Conservation (phyloP, 2,888 invertebrate species). For the Drosophila parthenogenetica region DNA sequence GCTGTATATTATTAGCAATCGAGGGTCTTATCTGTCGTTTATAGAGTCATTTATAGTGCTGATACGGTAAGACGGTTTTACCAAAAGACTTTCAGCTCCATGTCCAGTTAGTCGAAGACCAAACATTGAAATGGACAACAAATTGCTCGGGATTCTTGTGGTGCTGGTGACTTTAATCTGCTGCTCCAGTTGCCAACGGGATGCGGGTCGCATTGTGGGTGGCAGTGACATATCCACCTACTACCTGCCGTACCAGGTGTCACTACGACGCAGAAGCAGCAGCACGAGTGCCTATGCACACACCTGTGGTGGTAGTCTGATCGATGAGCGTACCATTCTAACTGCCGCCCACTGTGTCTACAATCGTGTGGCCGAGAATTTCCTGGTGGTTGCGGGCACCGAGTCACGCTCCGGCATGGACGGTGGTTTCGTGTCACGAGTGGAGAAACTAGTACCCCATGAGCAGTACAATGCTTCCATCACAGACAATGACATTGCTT, state of each 20-base stretch:
- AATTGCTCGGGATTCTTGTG: slow-evolving; percentile 16
- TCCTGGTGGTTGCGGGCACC: slow-evolving; percentile 84
- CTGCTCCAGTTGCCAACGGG: slow-evolving; percentile 14
- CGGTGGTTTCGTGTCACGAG: slow-evolving; percentile 86
- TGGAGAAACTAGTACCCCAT: slow-evolving; percentile 85
- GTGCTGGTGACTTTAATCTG: slow-evolving; percentile 14
- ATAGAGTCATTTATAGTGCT: slow-evolving; percentile 18
- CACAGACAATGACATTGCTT: slow-evolving; percentile 86
- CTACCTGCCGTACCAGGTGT: slow-evolving; percentile 70
- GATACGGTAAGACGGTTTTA: slow-evolving; percentile 2
- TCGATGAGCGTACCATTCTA: slow-evolving; percentile 56
- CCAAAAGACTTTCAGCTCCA: background rate
- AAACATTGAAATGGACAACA: slow-evolving; percentile 52
- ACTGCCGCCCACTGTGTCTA: slow-evolving; percentile 82
- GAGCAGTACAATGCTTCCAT: slow-evolving; percentile 83
- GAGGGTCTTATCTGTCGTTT: slow-evolving; percentile 38
- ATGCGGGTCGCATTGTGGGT: slow-evolving; percentile 70
- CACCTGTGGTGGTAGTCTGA: slow-evolving; percentile 56
- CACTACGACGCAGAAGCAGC: slow-evolving; percentile 64
- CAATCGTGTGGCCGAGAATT: slow-evolving; percentile 43
- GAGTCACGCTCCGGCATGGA: slow-evolving; percentile 80
- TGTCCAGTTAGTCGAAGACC: slow-evolving; percentile 34
- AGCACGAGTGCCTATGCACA: slow-evolving; percentile 52
- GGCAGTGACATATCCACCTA: slow-evolving; percentile 63
- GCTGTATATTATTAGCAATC: slow-evolving; percentile 28